Evolutionary conservation across 1,140 invertebrate species (phyloP), one percentile per base, ranked within the genome.

Genomic region (Solenopsis invicta): DNA sequence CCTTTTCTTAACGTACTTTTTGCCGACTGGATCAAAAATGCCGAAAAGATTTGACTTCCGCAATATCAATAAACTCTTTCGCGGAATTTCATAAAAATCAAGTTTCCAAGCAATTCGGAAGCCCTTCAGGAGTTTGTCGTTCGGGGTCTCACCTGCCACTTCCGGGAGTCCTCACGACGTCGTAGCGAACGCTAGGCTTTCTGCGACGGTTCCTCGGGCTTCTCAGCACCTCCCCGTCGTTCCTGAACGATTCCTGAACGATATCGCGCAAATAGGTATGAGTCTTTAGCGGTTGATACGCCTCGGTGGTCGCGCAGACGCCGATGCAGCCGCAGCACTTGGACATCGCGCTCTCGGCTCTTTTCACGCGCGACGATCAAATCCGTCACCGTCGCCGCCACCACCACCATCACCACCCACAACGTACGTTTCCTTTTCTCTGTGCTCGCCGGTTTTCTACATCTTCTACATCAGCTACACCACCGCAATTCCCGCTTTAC

Each of bases 161-260:
- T 41, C 87, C 88, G 18, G 75, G 91, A 1, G 89, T 88, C 16
- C 93, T 93, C 18, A 93, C 92, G 8, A 88, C 93, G 54, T 93
- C 93, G 81, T 93, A 93, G 2, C 93, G 89, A 9, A 92, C 84
- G 69, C 93, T 92, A 1, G 90, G 90, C 67, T 92, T 93, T 52
- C 92, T 90, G 2, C 87, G 88, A 34, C 92, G 92, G 64, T 92
- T 86, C 29, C 88, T 89, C 24, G 92, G 91, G 10, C 91, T 93
- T 34, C 90, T 87, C 29, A 86, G 2, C 6, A 48, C 62, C 50
- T 92, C 87, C 37, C 87, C 41, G 41, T 12, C 45, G 34, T 80
- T 69, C 34, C 71, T 66, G 48, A 29, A 77, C 3, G 78, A 13
- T 10, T 90, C 67, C 41, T 85, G 89, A 29, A 69, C 72, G 37